Evolutionary conservation across 2,113 vertebrate genomes (phyloP), one percentile per base, ranked within the genome.

Genomic region (Chaetops frenatus): DNA sequence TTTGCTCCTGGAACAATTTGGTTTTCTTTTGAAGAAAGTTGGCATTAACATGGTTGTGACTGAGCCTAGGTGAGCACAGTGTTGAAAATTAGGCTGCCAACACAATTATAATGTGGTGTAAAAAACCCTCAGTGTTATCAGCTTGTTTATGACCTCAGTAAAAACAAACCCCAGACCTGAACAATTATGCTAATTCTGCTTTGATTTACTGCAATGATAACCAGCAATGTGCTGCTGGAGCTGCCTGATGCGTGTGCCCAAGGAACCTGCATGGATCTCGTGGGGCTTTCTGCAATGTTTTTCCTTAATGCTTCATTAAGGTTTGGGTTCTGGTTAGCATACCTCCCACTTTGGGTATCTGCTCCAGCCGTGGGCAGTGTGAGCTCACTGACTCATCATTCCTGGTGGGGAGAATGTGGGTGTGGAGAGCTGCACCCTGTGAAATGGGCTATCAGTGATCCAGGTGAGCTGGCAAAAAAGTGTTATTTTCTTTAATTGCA

Each of bases 41-140:
- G 64, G 60, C 5, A 1, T 65, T 77, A 70, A 60, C 35, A 13
- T 3, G 12, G 56, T 40, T 62, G 64, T 0, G 3, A 38, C 42
- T 47, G 81, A 95, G 83, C 42, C 50, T 3, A 94, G 91, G 91
- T 88, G 56, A 93, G 72, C 47, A 44, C 24, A 24, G 42, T 86
- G 56, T 51, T 84, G 94, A 65, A 92, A 95, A 93, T 90, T 40
- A 91, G 65, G 51, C 83, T 90, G 88, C 92, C 72, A 83, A 62
- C 64, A 38, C 64, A 92, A 88, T 77, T 92, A 92, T 54, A 72
- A 7, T 1, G 23, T 79, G 65, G n/a, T 61, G 28, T 67, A 80
- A 96, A 92, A 95, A 80, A 16, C 0, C 35, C 58, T 27, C 47
- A 5, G 29, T 60, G 51, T 84, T 85, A 88, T 83, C 92, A 83